phyloP scores from a whole-genome alignment of 2,113 vertebrate genomes.

The Ancistrus triradiatus region DNA sequence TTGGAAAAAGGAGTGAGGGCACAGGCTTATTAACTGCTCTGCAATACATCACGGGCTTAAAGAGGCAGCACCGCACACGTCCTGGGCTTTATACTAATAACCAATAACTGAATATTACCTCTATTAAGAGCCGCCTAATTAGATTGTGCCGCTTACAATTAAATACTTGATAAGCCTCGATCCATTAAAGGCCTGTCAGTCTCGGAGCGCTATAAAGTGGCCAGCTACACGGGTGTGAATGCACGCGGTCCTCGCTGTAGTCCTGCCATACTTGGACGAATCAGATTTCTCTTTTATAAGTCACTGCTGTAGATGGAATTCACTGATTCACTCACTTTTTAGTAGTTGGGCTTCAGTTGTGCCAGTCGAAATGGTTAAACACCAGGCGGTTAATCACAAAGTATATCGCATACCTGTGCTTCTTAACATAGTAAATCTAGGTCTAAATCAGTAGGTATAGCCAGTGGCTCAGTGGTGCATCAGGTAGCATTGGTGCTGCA shows the following conservation, averaged over 20 bases:
- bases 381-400: too few species aligned
- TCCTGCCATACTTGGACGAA: background rate
- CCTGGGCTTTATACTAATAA: constrained; percentile 57
- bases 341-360: too few species aligned
- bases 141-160: constrained; percentile 55
- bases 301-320: background rate
- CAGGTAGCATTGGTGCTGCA: too few species aligned
- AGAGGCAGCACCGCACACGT: constrained; percentile 38
- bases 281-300: background rate
- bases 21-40: constrained; percentile 60
- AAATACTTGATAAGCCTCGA: constrained; percentile 54
- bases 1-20: constrained; percentile 46
- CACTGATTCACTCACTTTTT: too few species aligned
- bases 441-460: too few species aligned
- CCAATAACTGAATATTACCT: constrained; percentile 58
- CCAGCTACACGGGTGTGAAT: constrained; percentile 20
- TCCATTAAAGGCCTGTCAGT: constrained; percentile 53
- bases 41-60: constrained; percentile 62
- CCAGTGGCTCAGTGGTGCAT: too few species aligned
- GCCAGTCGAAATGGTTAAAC: too few species aligned
- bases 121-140: constrained; percentile 56
- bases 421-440: too few species aligned
- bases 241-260: constrained; percentile 16
- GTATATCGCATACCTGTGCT: too few species aligned
- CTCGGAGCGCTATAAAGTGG: constrained; percentile 1